Conservation (phyloP, 2,113 vertebrate species). For the Climacteris rufus region DNA sequence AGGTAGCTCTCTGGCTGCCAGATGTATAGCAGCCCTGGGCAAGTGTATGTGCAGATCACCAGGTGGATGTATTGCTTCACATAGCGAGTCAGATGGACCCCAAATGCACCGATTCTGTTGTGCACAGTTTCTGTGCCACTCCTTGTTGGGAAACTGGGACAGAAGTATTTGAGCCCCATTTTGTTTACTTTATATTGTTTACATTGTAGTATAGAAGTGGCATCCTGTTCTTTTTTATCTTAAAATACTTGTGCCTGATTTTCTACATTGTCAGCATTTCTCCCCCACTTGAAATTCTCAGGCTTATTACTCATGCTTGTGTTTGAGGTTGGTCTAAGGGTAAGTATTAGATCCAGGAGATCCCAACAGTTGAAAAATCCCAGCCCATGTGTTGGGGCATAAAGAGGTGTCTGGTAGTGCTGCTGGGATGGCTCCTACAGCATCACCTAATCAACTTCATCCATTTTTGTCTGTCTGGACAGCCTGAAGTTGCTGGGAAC, state of each 20-base stretch:
- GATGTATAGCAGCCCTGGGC: slow-evolving; percentile 18
- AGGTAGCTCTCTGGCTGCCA: slow-evolving; percentile 43
- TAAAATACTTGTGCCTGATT: not conserved
- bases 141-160: not conserved
- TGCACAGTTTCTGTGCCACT: not conserved
- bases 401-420: not conserved
- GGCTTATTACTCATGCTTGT: not conserved
- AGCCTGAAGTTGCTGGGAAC: not conserved
- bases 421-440: not conserved
- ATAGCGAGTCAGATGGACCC: not conserved
- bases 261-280: not conserved
- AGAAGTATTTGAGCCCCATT: not conserved
- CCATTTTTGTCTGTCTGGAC: not conserved
- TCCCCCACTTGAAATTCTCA: not conserved
- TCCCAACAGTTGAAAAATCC: not conserved
- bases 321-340: not conserved
- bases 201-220: not conserved
- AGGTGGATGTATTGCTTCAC: not conserved
- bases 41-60: not conserved
- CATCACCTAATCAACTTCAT: not conserved
- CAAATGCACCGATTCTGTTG: not conserved
- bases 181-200: not conserved
- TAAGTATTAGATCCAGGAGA: not conserved
- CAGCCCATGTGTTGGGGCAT: not conserved
- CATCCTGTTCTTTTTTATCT: not conserved